phyloP scores from a whole-genome alignment of 2,797 vertebrate species.

The Decapterus maruadsi region DNA sequence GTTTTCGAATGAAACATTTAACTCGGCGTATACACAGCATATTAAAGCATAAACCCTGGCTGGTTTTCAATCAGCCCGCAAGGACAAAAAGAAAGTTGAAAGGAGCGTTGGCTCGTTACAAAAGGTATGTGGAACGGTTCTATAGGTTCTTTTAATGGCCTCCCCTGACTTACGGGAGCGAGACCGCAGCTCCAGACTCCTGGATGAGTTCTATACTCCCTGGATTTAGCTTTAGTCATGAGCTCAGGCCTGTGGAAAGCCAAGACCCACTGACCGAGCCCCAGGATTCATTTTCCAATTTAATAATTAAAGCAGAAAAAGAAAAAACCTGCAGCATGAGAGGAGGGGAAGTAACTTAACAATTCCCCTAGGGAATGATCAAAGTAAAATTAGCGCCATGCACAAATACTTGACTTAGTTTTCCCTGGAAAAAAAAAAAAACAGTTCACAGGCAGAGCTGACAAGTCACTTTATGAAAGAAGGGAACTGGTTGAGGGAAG shows the following conservation, averaged over 20 bases:
- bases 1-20: conserved; percentile 73
- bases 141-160: background rate
- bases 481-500: conserved; percentile 57
- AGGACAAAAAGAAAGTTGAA: conserved; percentile 45
- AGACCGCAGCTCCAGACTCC: background rate
- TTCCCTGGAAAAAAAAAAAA: conserved; percentile 32
- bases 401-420: conserved; percentile 27
- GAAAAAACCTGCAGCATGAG: conserved; percentile 24
- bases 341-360: conserved; percentile 4
- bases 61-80: conserved; percentile 55
- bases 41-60: conserved; percentile 64
- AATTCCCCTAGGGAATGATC: conserved; percentile 29
- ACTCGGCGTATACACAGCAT: conserved; percentile 72
- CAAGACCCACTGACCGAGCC: background rate
- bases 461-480: conserved; percentile 55
- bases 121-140: conserved; percentile 11
- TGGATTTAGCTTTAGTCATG: background rate
- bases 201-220: background rate
- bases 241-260: conserved; percentile 10
- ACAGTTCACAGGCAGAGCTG: conserved; percentile 36
- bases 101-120: conserved; percentile 5
- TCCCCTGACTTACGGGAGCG: conserved; percentile 11
- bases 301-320: conserved; percentile 5
- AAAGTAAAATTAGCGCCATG: conserved; percentile 39
- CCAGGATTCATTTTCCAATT: conserved; percentile 20